Evolutionary conservation across 2,888 invertebrate genomes (phyloP).

Genomic region (Ischnura elegans): DNA sequence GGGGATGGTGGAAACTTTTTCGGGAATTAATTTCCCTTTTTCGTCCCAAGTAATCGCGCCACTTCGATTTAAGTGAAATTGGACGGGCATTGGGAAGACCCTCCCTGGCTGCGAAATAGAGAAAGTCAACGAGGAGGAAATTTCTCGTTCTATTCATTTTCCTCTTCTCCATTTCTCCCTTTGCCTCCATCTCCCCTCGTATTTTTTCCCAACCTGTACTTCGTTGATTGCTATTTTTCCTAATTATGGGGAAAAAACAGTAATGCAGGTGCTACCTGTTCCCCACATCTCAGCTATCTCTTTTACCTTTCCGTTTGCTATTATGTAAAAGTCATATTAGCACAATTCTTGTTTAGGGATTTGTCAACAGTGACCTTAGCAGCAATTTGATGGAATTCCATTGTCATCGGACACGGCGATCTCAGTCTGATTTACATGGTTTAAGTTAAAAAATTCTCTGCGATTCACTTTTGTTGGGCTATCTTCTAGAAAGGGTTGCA

Average conservation of each 20-base stretch:
- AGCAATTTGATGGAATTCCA: too few relatives aligned
- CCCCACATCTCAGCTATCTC: slow-evolving; percentile 71
- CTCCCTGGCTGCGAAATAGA: slow-evolving; percentile 69
- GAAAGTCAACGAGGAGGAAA: slow-evolving; percentile 70
- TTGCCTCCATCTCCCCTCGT: too few relatives aligned
- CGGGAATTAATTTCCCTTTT: slow-evolving; percentile 46
- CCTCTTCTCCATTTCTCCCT: slow-evolving; percentile 71
- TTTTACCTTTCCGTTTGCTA: not conserved
- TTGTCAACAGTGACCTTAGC: too few relatives aligned
- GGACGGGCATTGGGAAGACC: slow-evolving; percentile 54
- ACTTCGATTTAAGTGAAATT: slow-evolving; percentile 47
- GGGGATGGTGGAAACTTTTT: slow-evolving; percentile 9
- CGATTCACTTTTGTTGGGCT: too few relatives aligned
- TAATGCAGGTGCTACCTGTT: too few relatives aligned
- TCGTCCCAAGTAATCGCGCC: slow-evolving; percentile 50
- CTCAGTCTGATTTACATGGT: too few relatives aligned
- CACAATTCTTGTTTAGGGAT: slow-evolving; percentile 24
- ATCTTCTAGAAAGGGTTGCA: too few relatives aligned
- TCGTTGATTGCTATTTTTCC: not conserved
- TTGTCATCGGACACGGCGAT: too few relatives aligned
- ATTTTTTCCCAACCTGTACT: too few relatives aligned
- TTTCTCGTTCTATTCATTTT: slow-evolving; percentile 73
- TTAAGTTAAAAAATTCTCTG: too few relatives aligned
- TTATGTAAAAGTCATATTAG: slow-evolving; percentile 36
- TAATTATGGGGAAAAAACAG: not conserved